Percentiles rank a stretch among this genome's conserved stretches.
phyloP scores from a whole-genome alignment of 1,140 invertebrate genomes.

The Varroa destructor region DNA sequence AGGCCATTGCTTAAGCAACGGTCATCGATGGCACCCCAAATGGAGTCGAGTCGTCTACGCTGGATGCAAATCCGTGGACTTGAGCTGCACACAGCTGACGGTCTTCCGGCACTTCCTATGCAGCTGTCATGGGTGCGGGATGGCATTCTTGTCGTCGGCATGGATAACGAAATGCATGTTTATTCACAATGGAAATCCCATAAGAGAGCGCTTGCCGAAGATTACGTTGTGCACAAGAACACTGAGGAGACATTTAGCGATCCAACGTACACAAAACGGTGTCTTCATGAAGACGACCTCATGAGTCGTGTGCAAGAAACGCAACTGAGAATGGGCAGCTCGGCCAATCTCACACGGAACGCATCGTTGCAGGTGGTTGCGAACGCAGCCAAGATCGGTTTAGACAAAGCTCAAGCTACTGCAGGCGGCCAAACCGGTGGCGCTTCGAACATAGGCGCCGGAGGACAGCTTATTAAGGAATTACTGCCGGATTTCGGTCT shows the following conservation, averaged over 20 bases:
- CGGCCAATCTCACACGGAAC: constrained; percentile 14
- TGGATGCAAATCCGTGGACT: constrained; percentile 93
- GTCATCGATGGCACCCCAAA: constrained; percentile 65
- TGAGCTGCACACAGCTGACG: constrained; percentile 81
- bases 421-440: not conserved
- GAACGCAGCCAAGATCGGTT: not conserved
- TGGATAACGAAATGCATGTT: constrained; percentile 99
- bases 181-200: constrained; percentile 79
- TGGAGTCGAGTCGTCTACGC: constrained; percentile 42
- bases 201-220: constrained; percentile 13
- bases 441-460: not conserved
- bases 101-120: constrained; percentile 87
- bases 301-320: constrained; percentile 28
- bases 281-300: constrained; percentile 25
- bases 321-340: constrained; percentile 26
- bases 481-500: constrained; percentile 85
- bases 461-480: constrained; percentile 31
- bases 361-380: constrained; percentile 4
- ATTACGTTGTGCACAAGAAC: constrained; percentile 26
- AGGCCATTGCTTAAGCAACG: constrained; percentile 69
- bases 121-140: constrained; percentile 96
- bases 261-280: constrained; percentile 8
- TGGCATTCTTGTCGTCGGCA: constrained; percentile 91
- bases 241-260: constrained; percentile 27
- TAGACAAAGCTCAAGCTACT: constrained; percentile 15